These are phyloP conservation scores for Neoaliturus tenellus DNA, from an alignment of 2,888 invertebrate genomes.

Conservation along the genomic window DNA sequence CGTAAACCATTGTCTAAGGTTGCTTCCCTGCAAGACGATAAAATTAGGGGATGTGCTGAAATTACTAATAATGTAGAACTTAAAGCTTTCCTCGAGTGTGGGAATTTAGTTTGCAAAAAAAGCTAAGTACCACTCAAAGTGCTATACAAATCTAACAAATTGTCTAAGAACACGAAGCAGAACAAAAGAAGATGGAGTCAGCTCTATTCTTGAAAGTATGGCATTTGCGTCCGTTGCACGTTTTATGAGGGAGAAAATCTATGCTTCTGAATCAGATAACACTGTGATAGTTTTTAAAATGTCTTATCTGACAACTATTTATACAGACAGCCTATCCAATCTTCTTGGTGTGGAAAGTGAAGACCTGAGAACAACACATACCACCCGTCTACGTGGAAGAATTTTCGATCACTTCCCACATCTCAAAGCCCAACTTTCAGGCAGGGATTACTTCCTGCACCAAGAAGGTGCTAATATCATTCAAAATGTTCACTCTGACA, in stretches of 20 bases:
- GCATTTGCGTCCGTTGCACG: background rate
- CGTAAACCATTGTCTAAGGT: background rate
- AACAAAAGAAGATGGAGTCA: background rate
- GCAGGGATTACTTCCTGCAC: background rate
- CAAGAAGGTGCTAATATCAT: background rate
- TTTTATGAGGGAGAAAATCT: background rate
- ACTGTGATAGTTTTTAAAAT: background rate
- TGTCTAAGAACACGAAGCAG: background rate
- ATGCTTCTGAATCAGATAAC: background rate
- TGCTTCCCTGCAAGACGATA: background rate
- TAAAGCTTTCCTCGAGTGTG: background rate
- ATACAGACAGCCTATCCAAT: background rate
- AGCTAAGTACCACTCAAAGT: background rate
- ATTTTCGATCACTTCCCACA: conserved; percentile 3
- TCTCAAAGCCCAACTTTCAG: background rate
- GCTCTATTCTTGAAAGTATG: background rate
- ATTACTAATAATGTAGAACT: background rate
- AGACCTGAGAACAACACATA: background rate
- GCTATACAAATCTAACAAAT: background rate
- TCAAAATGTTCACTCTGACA: background rate
- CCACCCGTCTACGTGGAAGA: background rate
- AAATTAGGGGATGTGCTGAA: background rate
- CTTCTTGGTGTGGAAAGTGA: background rate
- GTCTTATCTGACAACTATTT: background rate
- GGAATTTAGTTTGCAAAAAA: background rate